Evolutionary conservation across 2,888 invertebrate genomes (phyloP).

Genomic region (Limnephilus lunatus): DNA sequence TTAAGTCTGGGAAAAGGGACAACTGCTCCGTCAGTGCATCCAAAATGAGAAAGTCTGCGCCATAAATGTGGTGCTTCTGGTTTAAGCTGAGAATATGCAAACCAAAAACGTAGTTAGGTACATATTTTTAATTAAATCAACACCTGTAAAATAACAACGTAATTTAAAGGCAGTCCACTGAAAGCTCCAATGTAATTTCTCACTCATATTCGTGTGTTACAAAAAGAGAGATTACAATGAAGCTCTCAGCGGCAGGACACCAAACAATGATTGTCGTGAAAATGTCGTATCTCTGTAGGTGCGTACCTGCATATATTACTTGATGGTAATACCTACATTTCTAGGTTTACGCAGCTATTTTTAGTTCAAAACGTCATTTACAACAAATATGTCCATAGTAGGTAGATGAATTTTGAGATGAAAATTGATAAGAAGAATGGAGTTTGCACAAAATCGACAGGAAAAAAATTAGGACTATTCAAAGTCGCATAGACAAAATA

Average conservation of each 20-base stretch:
- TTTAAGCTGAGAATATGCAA: slow-evolving; percentile 2
- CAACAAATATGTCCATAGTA: neutral
- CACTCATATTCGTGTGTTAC: neutral
- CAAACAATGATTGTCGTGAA: neutral
- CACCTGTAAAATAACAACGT: neutral
- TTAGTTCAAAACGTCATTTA: neutral
- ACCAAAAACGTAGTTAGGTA: neutral
- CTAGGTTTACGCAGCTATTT: neutral
- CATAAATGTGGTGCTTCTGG: neutral
- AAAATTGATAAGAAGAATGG: too few relatives aligned
- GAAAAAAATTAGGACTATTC: neutral
- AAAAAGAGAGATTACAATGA: neutral
- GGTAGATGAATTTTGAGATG: too few relatives aligned
- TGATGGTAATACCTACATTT: too few relatives aligned
- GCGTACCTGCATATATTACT: neutral
- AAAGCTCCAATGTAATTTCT: neutral
- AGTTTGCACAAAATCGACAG: neutral
- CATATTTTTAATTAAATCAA: neutral
- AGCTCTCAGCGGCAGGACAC: neutral
- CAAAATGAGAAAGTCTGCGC: neutral
- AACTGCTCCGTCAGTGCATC: neutral
- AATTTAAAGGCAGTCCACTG: neutral
- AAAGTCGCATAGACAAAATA: neutral
- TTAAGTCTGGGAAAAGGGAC: neutral
- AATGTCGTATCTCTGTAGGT: neutral